Evolutionary conservation across 1,140 invertebrate genomes (phyloP), one percentile per base, ranked within the genome.

Genomic region (Drosophila kurseongensis): DNA sequence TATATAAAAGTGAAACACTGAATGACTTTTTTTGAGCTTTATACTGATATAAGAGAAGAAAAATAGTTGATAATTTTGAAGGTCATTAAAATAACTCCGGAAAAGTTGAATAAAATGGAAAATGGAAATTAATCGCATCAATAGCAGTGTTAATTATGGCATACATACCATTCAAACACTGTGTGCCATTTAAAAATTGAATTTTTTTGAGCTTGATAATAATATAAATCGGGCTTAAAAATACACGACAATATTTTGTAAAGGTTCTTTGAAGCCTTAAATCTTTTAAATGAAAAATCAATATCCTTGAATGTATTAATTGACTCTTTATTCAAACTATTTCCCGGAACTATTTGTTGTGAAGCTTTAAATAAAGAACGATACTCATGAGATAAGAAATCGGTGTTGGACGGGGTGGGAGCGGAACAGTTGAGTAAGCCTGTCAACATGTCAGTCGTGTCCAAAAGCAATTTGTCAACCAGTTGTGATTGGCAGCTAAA

Each of bases 381-480:
- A 63, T 27, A 44, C 23, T 60, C 18, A 18, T 16, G 40, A 60
- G 40, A 59, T 60, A 60, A 44, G 61, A 59, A 63, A 63, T 60
- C n/a, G 32, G 6, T 13, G 29, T 4, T 51, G 56, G 12, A 47
- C 9, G 16, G 14, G 23, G n/a, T 74, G 44, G 6, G 18, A 16
- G 29, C 14, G 29, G 18, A 52, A 41, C 48, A 73, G 69, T 73
- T 73, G 67, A 73, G 68, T 52, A 48, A 73, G 68, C 62, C 79
- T 88, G 83, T 88, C 80, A 89, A 69, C 80, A 78, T 65, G 76
- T 84, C 84, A 84, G 63, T 66, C 65, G 74, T 62, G 80, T 83
- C 83, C 80, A 84, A 89, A 90, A 89, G 80, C 85, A 89, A 89
- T 89, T 89, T 89, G 84, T 89, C 84, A 89, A 80, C 51, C 84